Evolutionary conservation across 1,140 invertebrate species (phyloP), one percentile per base, ranked within the genome.

Genomic region (Mercenaria mercenaria): DNA sequence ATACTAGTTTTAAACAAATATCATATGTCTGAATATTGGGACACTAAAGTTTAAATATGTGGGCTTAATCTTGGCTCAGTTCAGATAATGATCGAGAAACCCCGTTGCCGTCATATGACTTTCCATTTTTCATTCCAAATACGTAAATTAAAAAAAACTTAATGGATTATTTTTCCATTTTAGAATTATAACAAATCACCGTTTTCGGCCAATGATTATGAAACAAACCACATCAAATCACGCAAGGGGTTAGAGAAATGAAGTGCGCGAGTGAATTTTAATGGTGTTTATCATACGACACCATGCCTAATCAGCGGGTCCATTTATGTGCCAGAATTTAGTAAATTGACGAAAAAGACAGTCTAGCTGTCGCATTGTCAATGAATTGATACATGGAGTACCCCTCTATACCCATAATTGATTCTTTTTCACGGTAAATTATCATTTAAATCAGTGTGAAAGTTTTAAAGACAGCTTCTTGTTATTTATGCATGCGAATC

Each of bases 391-490:
- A 59, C 76, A 79, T 18, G 3, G 76, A 52, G 76, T 56, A 79
- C 29, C 47, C 1, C 32, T 56, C 20, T 56, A 4, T 52, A 37
- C 77, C 76, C 34, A 15, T 79, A 81, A 69, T 88, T 41, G 77
- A 81, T 88, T 81, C 86, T 67, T 81, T 88, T 88, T 88, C 77
- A 88, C 76, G 86, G 26, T 50, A 72, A 88, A 88, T 88, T 88
- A 88, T 69, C 76, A 88, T 88, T 88, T 47, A 81, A 88, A 88
- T 88, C 86, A 81, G 76, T 72, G 76, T 72, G 77, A 72, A 80
- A 79, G 61, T 79, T 79, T 64, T 72, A 79, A 47, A 81, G 52
- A 80, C 64, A 50, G 77, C 15, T 47, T 67, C 18, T 37, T 80
- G 72, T 88, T 77, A 81, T 69, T 72, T 67, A 79, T 77, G 61